Evolutionary conservation across 2,888 invertebrate genomes (phyloP).

Genomic region (Cerceris rybyensis): DNA sequence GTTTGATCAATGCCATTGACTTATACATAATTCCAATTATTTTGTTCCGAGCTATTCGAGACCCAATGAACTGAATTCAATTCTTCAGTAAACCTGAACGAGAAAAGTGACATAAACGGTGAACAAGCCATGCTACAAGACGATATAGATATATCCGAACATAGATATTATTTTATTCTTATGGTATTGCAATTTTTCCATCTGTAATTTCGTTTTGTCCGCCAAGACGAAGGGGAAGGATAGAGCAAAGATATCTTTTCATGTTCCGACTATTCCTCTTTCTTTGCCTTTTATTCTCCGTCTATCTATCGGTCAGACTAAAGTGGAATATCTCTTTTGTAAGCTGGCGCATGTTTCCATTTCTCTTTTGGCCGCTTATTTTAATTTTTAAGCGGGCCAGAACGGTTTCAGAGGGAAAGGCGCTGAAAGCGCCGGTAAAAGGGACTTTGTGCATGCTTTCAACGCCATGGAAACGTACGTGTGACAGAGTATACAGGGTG

Average conservation of each 20-base stretch:
- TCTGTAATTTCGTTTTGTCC: conserved; percentile 54
- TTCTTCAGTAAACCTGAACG: too few species aligned
- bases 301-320: conserved; percentile 45
- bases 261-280: conserved; percentile 49
- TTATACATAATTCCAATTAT: too few species aligned
- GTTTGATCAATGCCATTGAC: too few species aligned
- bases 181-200: conserved; percentile 16
- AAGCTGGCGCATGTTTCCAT: conserved; percentile 72
- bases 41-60: too few species aligned
- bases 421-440: conserved; percentile 74
- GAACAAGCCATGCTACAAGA: too few species aligned
- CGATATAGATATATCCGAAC: too few species aligned
- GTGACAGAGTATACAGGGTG: not conserved
- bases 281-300: conserved; percentile 40
- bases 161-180: too few species aligned
- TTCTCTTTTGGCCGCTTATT: conserved; percentile 70
- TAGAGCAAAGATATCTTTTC: conserved; percentile 24
- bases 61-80: too few species aligned
- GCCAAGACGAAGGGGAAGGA: conserved; percentile 22
- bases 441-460: conserved; percentile 65
- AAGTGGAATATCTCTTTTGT: conserved; percentile 77
- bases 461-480: conserved; percentile 10
- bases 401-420: conserved; percentile 65
- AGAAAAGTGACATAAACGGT: too few species aligned
- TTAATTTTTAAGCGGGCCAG: conserved; percentile 71